These are phyloP conservation scores for Dioctria linearis DNA, from an alignment of 2,888 invertebrate genomes.

Conservation along the genomic window DNA sequence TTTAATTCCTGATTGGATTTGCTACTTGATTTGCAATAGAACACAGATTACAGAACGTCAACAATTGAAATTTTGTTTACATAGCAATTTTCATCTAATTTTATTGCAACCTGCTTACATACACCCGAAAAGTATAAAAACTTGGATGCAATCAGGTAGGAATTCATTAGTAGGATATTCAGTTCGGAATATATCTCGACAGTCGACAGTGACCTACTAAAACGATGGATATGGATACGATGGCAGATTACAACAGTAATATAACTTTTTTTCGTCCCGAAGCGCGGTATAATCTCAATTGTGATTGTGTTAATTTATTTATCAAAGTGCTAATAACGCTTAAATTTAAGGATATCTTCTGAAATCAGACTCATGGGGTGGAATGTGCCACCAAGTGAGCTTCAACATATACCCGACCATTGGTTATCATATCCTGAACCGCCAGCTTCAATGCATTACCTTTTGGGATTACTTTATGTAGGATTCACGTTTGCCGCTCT, in stretches of 20 bases:
- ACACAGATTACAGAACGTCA: no score
- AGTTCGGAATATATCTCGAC: neutral
- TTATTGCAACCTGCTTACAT: neutral
- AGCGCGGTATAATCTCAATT: conserved; percentile 54
- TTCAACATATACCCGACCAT: conserved; percentile 84
- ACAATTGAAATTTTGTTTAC: neutral
- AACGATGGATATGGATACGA: neutral
- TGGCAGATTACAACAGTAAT: neutral
- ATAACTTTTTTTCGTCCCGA: conserved; percentile 57
- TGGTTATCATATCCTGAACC: conserved; percentile 87
- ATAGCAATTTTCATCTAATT: conserved; percentile 8
- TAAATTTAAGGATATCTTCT: conserved; percentile 61
- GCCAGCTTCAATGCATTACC: conserved; percentile 84
- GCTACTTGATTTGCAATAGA: no score
- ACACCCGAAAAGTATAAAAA: conserved; percentile 1
- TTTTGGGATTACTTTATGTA: conserved; percentile 83
- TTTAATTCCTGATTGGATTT: no score
- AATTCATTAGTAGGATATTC: conserved; percentile 23
- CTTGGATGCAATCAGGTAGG: neutral
- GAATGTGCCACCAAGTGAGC: conserved; percentile 83
- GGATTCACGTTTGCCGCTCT: conserved; percentile 82
- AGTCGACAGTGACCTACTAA: neutral
- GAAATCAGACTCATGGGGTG: conserved; percentile 77
- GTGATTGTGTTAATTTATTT: neutral
- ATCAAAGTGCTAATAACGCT: neutral